Base-by-base conservation (phyloP, 2,888 invertebrate species). In the Ommatoiulus sabulosus region DNA sequence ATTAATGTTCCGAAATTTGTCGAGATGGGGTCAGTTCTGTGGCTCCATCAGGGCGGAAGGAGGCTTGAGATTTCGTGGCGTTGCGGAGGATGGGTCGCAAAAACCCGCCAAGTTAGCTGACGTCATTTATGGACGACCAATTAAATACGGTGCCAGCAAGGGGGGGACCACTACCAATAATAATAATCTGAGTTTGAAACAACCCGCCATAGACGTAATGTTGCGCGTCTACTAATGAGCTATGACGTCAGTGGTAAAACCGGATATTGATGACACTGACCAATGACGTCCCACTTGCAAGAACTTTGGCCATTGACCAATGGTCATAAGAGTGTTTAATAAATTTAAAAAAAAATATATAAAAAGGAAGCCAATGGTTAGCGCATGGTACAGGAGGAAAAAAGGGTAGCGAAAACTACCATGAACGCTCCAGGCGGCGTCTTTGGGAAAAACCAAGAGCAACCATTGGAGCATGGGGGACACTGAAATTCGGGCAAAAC, bases 391-490 rank as follows among this genome's bases (percentile, higher is more conserved):
- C 10, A 46, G 8, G 35, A 35, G 35, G 80, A 35, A 80, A 80
- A 35, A 72, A 24, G 20, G 20, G 57, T 63, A 63, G n/a, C 15
- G 10, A 63, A 63, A 72, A 20, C 10, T 35, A 35, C 15, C 80
- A 24, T 8, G 35, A 80, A 80, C 80, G 80, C 80, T 35, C 12
- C 80, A 35, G 35, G 80, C 24, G 3, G 35, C 10, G 7, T 17
- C 35, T 12, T 80, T 35, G 80, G 80, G 80, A 12, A 80, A 80
- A 80, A 80, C 80, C 80, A 80, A 80, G 20, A 8, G 80, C 35
- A 80, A 80, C 35, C 80, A 80, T 8, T 35, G 80, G 80, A 80
- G 80, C 80, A 35, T 24, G 80, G 35, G 35, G 80, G 7, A 12
- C 12, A 35, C 80, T 35, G 7, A 80, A 80, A 80, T 80, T 10